A percentile compares a stretch with the other conserved stretches of the same genome.
Conservation (phyloP, 2,888 invertebrate species). For the Exephanes ischioxanthus region DNA sequence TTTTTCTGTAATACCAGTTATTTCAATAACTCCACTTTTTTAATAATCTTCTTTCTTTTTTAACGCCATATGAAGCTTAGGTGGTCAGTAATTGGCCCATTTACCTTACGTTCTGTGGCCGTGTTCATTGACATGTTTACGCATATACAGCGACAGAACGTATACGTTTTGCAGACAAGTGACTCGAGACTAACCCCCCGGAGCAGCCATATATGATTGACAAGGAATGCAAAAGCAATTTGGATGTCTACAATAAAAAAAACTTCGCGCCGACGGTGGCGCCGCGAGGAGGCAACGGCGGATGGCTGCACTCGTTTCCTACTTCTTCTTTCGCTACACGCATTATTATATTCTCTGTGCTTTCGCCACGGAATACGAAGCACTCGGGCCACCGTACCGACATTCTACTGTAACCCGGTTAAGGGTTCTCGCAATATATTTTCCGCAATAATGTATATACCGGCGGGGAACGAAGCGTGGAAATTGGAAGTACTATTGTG, state of each 20-base stretch:
- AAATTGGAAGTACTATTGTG: conserved; percentile 23
- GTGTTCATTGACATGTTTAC: too few relatives aligned
- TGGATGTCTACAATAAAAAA: background rate
- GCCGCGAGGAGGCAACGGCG: conserved; percentile 64
- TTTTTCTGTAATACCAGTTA: too few relatives aligned
- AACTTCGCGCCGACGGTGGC: conserved; percentile 33
- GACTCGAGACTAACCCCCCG: too few relatives aligned
- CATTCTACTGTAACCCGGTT: conserved; percentile 47
- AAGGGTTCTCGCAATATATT: conserved; percentile 27
- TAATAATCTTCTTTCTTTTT: too few relatives aligned
- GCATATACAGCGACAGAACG: too few relatives aligned
- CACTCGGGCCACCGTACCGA: conserved; percentile 15
- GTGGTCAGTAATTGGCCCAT: too few relatives aligned
- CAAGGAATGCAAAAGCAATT: conserved; percentile 21
- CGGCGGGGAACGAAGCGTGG: conserved; percentile 14
- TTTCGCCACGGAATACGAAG: background rate
- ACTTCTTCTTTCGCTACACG: conserved; percentile 1
- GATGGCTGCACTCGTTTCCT: conserved; percentile 46
- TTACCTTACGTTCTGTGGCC: too few relatives aligned
- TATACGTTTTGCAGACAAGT: too few relatives aligned
- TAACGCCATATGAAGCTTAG: too few relatives aligned
- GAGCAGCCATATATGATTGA: conserved; percentile 27
- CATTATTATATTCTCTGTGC: background rate
- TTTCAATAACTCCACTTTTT: too few relatives aligned
- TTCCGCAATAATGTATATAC: conserved; percentile 46